phyloP scores from a whole-genome alignment of 2,888 invertebrate genomes.

The Pycnomerus fuliginosus region DNA sequence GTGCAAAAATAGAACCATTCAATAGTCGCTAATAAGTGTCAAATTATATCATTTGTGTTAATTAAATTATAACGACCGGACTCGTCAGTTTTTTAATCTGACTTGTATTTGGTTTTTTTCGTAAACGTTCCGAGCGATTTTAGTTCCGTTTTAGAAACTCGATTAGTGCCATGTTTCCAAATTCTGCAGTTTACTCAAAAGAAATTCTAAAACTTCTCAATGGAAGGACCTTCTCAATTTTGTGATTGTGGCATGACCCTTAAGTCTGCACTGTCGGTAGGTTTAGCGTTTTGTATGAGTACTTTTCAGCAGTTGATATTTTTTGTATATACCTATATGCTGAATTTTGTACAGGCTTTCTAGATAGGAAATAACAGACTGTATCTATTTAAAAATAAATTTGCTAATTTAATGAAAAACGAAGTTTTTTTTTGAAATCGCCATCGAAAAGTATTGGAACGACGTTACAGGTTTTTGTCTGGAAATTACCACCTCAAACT shows the following conservation, averaged over 20 bases:
- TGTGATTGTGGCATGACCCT: conserved; percentile 33
- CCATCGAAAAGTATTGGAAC: too few relatives aligned
- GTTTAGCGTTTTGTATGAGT: conserved; percentile 35
- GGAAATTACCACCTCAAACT: too few relatives aligned
- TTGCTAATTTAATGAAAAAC: conserved; percentile 45
- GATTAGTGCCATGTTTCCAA: too few relatives aligned
- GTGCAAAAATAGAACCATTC: conserved; percentile 40
- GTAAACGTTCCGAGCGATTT: too few relatives aligned
- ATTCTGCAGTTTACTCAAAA: conserved; percentile 28
- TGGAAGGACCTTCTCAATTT: conserved; percentile 19
- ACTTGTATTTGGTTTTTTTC: too few relatives aligned
- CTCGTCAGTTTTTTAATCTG: too few relatives aligned
- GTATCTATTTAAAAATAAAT: conserved; percentile 52
- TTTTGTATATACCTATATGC: conserved; percentile 45
- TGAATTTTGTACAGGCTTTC: conserved; percentile 52
- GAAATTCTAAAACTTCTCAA: conserved; percentile 23
- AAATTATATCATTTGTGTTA: conserved; percentile 23
- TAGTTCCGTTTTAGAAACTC: too few relatives aligned
- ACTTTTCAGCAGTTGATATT: conserved; percentile 41
- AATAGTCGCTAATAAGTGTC: conserved; percentile 36
- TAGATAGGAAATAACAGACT: conserved; percentile 51
- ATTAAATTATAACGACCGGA: conserved; percentile 21
- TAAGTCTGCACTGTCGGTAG: conserved; percentile 38
- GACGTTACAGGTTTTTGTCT: too few relatives aligned
- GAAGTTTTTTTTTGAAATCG: too few relatives aligned